Conservation (phyloP, 1,140 invertebrate species). For the Drosophila ambigua region DNA sequence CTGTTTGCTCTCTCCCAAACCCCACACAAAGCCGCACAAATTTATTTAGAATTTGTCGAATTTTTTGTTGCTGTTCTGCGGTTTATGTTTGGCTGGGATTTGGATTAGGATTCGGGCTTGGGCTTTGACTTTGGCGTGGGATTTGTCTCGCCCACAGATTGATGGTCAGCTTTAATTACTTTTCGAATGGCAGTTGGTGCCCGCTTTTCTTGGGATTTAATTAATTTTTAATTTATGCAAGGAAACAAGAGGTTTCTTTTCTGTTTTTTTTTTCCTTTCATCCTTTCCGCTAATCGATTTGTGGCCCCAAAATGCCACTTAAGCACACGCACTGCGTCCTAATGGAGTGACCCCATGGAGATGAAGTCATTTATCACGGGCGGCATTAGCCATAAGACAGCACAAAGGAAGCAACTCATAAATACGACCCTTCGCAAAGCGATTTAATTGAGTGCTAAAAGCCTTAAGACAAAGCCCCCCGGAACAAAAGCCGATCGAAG, state of each 20-base stretch:
- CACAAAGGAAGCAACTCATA: conserved; percentile 37
- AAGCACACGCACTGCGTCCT: conserved; percentile 34
- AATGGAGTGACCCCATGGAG: conserved; percentile 39
- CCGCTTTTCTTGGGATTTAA: conserved; percentile 57
- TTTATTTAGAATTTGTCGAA: conserved; percentile 15
- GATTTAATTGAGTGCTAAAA: conserved; percentile 77
- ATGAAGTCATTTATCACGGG: conserved; percentile 62
- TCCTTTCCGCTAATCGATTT: conserved; percentile 66
- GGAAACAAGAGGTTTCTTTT: conserved; percentile 19
- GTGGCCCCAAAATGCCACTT: conserved; percentile 50
- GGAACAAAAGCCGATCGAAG: conserved; percentile 18
- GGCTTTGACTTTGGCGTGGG: conserved; percentile 26
- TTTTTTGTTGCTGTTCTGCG: conserved; percentile 2
- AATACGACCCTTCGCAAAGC: conserved; percentile 51
- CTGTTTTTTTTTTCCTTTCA: conserved; percentile 8
- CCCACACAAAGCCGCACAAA: conserved; percentile 22
- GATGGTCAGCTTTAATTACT: conserved; percentile 73
- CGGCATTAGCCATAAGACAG: conserved; percentile 46
- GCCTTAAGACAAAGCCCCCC: conserved; percentile 38
- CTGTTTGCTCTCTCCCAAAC: conserved; percentile 46
- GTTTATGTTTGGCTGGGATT: conserved; percentile 25
- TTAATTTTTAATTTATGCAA: conserved; percentile 76
- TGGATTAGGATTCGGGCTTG: background rate
- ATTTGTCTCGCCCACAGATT: conserved; percentile 23
- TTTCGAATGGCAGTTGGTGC: conserved; percentile 38